Evolutionary conservation across 2,888 invertebrate genomes (phyloP), one percentile per base, ranked within the genome.

Genomic region (Tholera decimalis): DNA sequence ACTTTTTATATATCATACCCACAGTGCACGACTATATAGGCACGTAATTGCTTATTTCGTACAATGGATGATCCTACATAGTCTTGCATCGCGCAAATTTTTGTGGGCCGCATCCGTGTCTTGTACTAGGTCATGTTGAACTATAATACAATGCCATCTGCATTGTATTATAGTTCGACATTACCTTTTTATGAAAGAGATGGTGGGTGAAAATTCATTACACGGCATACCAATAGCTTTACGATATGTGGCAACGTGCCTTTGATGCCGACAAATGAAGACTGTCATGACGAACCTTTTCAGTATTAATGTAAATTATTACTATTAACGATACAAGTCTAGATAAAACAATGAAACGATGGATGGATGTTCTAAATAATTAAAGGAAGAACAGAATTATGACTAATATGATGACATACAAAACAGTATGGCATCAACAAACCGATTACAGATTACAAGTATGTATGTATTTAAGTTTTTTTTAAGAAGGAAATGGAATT

Each of bases 1-100:
- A 58, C 62, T 53, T 67, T 66, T 63, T 65, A 57, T 68, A 59
- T 35, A 61, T 55, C 57, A 62, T 72, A 50, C 28, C 37, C 51
- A 59, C 64, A 71, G 60, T 59, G 66, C 74, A 61, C 65, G 62
- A 67, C 68, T 59, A 62, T n/a, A n/a, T n/a, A n/a, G 54, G 54
- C 69, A 67, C 71, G 64, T 78, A 59, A 78, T 75, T 78, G 67
- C 72, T 74, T 68, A 75, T 73, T 75, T 70, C 66, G 49, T 50
- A 80, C 74, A 78, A 78, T 77, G 51, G 81, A 39, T 69, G 60
- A 69, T 69, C 22, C 47, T 58, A 28, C 69, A 64, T 63, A 49
- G 69, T 47, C 59, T 60, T 47, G 65, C 47, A 63, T 41, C 51
- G 66, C 60, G 46, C 54, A 28, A 68, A 72, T 75, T 72, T 69